Base-by-base conservation (phyloP, 2,888 invertebrate genomes). In the Rutpela maculata region DNA sequence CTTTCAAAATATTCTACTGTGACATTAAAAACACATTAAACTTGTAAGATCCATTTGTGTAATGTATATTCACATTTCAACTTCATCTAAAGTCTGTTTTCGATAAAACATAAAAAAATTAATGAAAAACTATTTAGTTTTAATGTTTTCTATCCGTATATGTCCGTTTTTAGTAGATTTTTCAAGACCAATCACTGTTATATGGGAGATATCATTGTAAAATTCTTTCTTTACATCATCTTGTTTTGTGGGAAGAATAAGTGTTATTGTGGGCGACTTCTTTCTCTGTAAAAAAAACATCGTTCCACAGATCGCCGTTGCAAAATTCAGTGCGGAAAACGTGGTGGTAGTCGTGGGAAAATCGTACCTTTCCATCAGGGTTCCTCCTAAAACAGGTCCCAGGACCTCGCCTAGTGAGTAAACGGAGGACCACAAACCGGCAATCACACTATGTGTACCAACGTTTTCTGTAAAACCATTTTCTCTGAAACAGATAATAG, bases 401-500 rank as follows among this genome's bases (percentile, higher is more conserved):
- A 94, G 90, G 75, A 94, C 94, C 87, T 95, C 94, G 82, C 95
- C 95, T 76, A 95, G 89, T 0, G 95, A 94, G 88, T 95, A 95
- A 85, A 94, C 93, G 80, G 94, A 93, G 0, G 94, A 93, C 95
- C 95, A 95, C 12, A 95, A 90, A 10, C 95, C 95, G 0, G 95
- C 95, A 55, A 95, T 94, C 0, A 95, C 91, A 84, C 95, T 94
- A 89, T 95, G 95, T 0, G 95, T 95, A 4, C 93, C 91, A 57
- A 94, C 86, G 57, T 93, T 93, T 85, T 94, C 93, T 3, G 91
- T 91, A 80, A 93, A 93, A 0, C 94, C 94, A 4, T 92, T 93
- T 84, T 93, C 92, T 80, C 94, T 94, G 80, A 89, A 92, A 86
- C 67, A 1, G 26, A 73, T 65, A 65, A 17, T 9, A 69, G 17